Conservation (phyloP, 2,888 invertebrate species). For the Zootermopsis nevadensis region DNA sequence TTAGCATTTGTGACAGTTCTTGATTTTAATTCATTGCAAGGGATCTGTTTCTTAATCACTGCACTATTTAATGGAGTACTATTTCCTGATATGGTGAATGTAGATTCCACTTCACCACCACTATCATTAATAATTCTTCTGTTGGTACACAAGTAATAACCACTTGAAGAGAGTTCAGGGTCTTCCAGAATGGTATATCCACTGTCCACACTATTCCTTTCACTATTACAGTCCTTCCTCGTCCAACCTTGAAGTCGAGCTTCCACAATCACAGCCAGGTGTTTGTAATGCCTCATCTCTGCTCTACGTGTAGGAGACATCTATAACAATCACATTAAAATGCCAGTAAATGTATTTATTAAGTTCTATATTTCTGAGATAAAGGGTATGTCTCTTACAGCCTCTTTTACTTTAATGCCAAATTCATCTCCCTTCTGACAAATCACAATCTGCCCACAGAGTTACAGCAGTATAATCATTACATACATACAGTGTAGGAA, state of each 20-base stretch:
- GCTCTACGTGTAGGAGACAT: conserved; percentile 12
- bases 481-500: too few relatives aligned
- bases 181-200: neutral
- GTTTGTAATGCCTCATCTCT: conserved; percentile 18
- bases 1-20: neutral
- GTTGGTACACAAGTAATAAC: neutral
- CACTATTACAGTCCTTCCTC: neutral
- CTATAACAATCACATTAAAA: neutral
- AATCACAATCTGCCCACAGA: too few relatives aligned
- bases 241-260: neutral
- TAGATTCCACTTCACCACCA: neutral
- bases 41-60: neutral
- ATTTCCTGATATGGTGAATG: neutral
- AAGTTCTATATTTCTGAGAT: too few relatives aligned
- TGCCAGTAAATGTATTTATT: too few relatives aligned
- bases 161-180: neutral
- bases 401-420: too few relatives aligned
- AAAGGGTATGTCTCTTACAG: too few relatives aligned
- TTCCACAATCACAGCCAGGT: conserved; percentile 10
- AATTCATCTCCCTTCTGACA: too few relatives aligned
- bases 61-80: neutral
- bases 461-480: too few relatives aligned
- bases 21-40: neutral
- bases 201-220: conserved; percentile 9
- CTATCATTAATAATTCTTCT: neutral